Evolutionary conservation across 2,113 vertebrate genomes (phyloP).

Genomic region (Silurus meridionalis): DNA sequence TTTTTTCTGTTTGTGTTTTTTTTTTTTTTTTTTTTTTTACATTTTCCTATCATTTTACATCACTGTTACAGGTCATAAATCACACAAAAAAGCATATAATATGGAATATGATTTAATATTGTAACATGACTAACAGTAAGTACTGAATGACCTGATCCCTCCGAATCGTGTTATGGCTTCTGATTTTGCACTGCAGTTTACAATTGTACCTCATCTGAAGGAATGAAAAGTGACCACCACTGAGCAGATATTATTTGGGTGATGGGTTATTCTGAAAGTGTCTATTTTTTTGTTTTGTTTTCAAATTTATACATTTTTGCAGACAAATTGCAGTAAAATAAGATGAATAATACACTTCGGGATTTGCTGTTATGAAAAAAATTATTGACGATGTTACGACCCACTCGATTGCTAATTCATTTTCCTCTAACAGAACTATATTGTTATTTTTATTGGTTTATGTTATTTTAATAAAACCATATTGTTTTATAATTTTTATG

Average conservation of each 20-base stretch:
- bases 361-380: background rate
- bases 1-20: background rate
- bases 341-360: background rate
- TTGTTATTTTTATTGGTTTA: too few relatives aligned
- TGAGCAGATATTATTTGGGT: background rate
- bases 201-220: background rate
- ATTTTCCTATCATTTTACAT: background rate
- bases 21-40: background rate
- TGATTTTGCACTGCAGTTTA: background rate
- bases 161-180: background rate
- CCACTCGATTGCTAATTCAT: background rate
- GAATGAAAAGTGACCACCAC: background rate
- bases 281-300: background rate
- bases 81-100: background rate
- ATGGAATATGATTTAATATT: background rate
- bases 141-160: background rate
- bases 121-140: background rate
- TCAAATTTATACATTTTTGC: background rate
- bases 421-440: background rate
- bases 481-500: background rate
- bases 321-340: background rate
- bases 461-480: too few relatives aligned
- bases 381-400: background rate
- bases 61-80: background rate
- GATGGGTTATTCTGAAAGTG: background rate